Percentiles rank a stretch among this genome's conserved stretches.
Evolutionary conservation across 92 coral and sea anemone species (phyloP).

Genomic region (Nematostella vectensis): DNA sequence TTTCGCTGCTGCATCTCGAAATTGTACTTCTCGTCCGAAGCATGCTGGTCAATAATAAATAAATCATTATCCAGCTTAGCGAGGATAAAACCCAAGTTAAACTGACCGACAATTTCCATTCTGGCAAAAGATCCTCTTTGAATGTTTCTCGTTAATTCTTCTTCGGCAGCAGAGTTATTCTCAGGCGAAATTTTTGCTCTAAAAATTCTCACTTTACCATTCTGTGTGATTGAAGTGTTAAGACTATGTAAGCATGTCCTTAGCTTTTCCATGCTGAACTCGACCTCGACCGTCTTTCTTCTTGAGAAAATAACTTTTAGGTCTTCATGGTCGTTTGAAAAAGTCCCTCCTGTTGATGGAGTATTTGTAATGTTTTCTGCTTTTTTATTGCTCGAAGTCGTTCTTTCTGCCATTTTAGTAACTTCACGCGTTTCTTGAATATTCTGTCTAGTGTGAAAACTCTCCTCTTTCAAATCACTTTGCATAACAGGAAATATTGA

Average conservation of each 20-base stretch:
- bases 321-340: too few species aligned
- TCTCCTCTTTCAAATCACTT: too few species aligned
- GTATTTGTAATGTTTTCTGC: too few species aligned
- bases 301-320: conserved; percentile 1
- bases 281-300: conserved; percentile 37
- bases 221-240: not conserved
- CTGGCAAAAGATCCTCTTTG: conserved; percentile 58
- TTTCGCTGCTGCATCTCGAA: conserved; percentile 77
- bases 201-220: conserved; percentile 39
- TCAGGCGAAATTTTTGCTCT: conserved; percentile 88
- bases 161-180: conserved; percentile 69
- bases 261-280: conserved; percentile 46
- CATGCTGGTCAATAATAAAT: conserved; percentile 93
- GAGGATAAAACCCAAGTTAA: conserved; percentile 84
- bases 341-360: not conserved
- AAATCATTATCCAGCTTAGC: conserved; percentile 68
- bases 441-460: too few species aligned
- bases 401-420: too few species aligned
- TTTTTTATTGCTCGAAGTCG: too few species aligned
- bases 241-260: not conserved
- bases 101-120: conserved; percentile 94
- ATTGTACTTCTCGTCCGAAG: conserved; percentile 92
- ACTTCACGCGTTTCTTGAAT: too few species aligned
- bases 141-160: conserved; percentile 67
- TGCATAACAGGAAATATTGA: too few species aligned